Percentiles rank a stretch among this genome's conserved stretches.
Evolutionary conservation across 2,797 vertebrate species (phyloP).

Genomic region (Myotis myotis): DNA sequence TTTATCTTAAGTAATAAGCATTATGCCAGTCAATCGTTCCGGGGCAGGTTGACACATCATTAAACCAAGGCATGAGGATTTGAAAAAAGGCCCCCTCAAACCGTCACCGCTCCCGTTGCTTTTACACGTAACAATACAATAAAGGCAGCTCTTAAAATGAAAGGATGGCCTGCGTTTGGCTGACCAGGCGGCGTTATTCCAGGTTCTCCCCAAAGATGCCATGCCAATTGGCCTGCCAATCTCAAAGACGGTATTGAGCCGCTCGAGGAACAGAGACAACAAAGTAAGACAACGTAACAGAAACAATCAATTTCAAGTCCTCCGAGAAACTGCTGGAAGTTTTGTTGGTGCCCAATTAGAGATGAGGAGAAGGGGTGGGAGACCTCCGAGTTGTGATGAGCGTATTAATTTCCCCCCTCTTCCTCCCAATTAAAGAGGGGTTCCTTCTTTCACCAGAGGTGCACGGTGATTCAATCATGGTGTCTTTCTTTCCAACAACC

Average conservation of each 20-base stretch:
- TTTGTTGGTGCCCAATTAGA: conserved; percentile 40
- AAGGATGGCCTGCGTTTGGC: background rate
- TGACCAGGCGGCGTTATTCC: background rate
- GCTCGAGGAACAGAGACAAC: background rate
- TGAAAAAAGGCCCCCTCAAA: conserved; percentile 40
- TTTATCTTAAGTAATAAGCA: conserved; percentile 80
- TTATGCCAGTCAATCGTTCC: conserved; percentile 74
- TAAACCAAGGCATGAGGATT: conserved; percentile 75
- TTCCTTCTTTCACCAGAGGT: conserved; percentile 67
- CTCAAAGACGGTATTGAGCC: background rate
- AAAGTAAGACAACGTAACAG: background rate
- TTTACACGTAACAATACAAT: conserved; percentile 43
- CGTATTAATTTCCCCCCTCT: background rate
- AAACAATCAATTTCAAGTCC: conserved; percentile 9
- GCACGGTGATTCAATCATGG: conserved; percentile 80
- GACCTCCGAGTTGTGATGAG: conserved; percentile 48
- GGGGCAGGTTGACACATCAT: conserved; percentile 75
- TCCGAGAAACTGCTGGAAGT: background rate
- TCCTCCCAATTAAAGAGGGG: conserved; percentile 63
- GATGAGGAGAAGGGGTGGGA: background rate
- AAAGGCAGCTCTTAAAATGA: conserved; percentile 60
- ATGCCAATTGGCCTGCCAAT: background rate
- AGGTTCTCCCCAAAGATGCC: conserved; percentile 6
- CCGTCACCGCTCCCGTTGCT: conserved; percentile 31
- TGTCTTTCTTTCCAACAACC: conserved; percentile 81